Evolutionary conservation across 2,888 invertebrate species (phyloP).

Genomic region (Volucella inanis): DNA sequence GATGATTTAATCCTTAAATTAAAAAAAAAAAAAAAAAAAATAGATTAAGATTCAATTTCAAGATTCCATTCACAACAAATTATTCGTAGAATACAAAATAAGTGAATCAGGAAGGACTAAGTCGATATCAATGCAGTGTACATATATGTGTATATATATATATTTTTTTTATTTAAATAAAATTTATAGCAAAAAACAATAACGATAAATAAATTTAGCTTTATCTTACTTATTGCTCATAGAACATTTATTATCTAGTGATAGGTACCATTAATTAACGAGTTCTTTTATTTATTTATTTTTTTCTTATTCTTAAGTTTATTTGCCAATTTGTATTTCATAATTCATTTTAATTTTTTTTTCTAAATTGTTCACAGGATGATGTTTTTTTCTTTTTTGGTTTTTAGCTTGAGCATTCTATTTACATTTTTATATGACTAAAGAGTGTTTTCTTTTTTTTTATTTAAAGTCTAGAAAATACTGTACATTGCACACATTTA

Average conservation of each 20-base stretch:
- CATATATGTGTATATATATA: neutral
- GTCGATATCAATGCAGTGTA: neutral
- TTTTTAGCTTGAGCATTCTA: conserved; percentile 19
- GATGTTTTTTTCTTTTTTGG: conserved; percentile 2
- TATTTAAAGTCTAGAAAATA: conserved; percentile 1
- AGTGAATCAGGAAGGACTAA: conserved; percentile 26
- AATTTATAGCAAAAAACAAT: conserved; percentile 47
- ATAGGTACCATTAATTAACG: conserved; percentile 71
- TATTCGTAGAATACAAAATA: conserved; percentile 36
- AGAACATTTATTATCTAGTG: conserved; percentile 68
- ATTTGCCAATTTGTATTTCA: conserved; percentile 38
- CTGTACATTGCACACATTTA: conserved; percentile 20
- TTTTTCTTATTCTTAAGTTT: conserved; percentile 39
- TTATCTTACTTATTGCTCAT: conserved; percentile 65
- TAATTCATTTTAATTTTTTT: conserved; percentile 2
- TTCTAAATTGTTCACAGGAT: conserved; percentile 29
- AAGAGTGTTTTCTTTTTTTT: neutral
- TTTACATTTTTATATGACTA: conserved; percentile 29
- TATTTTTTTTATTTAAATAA: conserved; percentile 18
- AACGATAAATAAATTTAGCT: conserved; percentile 50
- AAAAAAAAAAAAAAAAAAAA: conserved; percentile 50
- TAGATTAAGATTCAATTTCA: conserved; percentile 30
- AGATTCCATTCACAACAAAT: conserved; percentile 41
- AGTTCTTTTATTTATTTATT: conserved; percentile 18
- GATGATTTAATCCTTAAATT: conserved; percentile 26